These are phyloP conservation scores for Mercenaria mercenaria DNA, from an alignment of 1,140 invertebrate species.

Conservation along the genomic window DNA sequence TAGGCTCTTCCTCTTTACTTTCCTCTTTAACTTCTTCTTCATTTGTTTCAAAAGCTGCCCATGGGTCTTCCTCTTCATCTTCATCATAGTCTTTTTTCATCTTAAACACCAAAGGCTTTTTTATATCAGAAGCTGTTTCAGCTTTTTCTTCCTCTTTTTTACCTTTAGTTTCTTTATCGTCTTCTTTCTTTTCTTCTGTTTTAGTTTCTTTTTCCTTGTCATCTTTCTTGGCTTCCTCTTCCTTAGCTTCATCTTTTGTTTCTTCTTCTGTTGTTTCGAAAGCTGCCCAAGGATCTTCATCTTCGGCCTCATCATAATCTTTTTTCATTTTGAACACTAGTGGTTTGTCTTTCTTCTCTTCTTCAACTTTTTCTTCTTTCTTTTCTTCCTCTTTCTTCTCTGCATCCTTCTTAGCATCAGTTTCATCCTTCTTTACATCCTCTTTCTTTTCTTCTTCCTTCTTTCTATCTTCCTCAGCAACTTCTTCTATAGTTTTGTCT, in stretches of 20 bases:
- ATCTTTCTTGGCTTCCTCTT: conserved; percentile 62
- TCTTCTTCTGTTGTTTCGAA: conserved; percentile 67
- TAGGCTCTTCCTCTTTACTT: not conserved
- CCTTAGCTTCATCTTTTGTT: conserved; percentile 62
- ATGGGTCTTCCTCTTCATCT: conserved; percentile 50
- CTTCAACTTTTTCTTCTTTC: conserved; percentile 63
- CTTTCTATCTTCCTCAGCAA: conserved; percentile 73
- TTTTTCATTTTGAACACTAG: conserved; percentile 63
- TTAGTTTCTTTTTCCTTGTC: conserved; percentile 58
- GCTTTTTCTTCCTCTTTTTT: conserved; percentile 58
- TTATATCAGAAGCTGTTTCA: not conserved
- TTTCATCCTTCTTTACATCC: conserved; percentile 60
- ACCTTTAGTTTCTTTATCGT: conserved; percentile 59
- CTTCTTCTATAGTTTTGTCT: conserved; percentile 69
- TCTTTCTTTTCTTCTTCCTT: conserved; percentile 37
- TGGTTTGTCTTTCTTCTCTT: conserved; percentile 59
- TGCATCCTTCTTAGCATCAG: not conserved
- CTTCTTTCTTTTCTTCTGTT: conserved; percentile 58
- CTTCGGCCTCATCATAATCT: conserved; percentile 66
- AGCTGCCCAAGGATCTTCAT: conserved; percentile 53
- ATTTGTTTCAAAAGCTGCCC: conserved; percentile 38
- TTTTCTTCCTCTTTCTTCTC: conserved; percentile 33
- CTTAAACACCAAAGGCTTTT: conserved; percentile 59
- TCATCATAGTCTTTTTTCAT: conserved; percentile 60
- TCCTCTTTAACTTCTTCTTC: conserved; percentile 38